Percentiles rank a stretch among this genome's conserved stretches.
These are phyloP conservation scores for Morinoia aosen DNA, from an alignment of 2,888 invertebrate species.

Conservation along the genomic window DNA sequence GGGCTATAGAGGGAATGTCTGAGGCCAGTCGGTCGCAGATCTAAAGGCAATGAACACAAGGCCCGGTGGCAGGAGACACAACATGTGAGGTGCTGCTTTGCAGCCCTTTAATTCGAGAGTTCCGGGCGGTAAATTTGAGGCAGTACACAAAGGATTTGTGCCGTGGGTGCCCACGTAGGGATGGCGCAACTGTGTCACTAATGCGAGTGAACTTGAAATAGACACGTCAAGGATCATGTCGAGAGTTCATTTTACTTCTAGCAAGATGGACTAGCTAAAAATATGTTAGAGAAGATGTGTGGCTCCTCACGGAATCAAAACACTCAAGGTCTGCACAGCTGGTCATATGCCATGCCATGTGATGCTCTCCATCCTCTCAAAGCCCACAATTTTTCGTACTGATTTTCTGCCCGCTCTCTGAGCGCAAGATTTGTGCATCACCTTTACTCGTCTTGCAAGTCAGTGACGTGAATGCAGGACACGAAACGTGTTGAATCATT, in stretches of 20 bases:
- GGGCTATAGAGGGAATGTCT: not conserved
- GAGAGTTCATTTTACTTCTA: not conserved
- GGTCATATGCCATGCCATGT: no score
- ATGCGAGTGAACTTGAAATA: not conserved
- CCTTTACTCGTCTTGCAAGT: not conserved
- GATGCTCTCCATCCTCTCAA: not conserved
- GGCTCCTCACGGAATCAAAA: not conserved
- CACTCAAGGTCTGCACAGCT: not conserved
- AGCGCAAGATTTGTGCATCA: not conserved
- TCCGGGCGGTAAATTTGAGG: not conserved
- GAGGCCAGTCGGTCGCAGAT: not conserved
- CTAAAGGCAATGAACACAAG: not conserved
- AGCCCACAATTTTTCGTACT: not conserved
- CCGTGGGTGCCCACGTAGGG: not conserved
- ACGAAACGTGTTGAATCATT: not conserved
- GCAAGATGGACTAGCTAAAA: not conserved
- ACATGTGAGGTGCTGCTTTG: not conserved
- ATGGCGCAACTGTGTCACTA: not conserved
- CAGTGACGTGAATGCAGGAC: not conserved
- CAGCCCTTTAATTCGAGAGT: not conserved
- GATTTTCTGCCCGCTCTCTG: not conserved
- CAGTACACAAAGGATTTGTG: not conserved
- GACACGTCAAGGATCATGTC: not conserved
- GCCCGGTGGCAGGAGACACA: not conserved
- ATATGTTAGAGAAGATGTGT: not conserved